These are phyloP conservation scores for Montipora cactus DNA, from an alignment of 64 coral and sea anemone species.

Conservation along the genomic window DNA sequence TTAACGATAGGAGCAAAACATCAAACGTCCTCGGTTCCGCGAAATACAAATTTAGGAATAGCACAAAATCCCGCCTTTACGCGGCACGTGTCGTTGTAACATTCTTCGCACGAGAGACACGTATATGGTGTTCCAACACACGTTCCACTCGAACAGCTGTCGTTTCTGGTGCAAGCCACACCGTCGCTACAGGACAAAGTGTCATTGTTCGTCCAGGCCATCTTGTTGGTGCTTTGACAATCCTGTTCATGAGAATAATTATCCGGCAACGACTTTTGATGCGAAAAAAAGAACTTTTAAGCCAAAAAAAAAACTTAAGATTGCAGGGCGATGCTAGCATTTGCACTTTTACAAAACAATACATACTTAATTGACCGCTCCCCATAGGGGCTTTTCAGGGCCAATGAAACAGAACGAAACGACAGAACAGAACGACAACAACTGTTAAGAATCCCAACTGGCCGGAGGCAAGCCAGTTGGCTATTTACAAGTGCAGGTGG, in stretches of 20 bases:
- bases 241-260: not conserved
- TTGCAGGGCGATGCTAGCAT: too few relatives aligned
- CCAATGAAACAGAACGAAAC: too few relatives aligned
- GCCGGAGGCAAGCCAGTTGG: too few relatives aligned
- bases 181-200: conserved; percentile 56
- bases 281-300: not conserved
- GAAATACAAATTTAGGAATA: conserved; percentile 11
- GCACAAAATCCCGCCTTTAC: conserved; percentile 74
- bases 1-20: too few relatives aligned
- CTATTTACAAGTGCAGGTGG: too few relatives aligned
- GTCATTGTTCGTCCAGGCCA: conserved; percentile 73
- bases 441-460: too few relatives aligned
- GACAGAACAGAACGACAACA: too few relatives aligned
- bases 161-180: conserved; percentile 63
- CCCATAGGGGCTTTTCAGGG: too few relatives aligned
- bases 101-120: conserved; percentile 69
- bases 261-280: not conserved
- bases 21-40: too few relatives aligned
- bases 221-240: conserved; percentile 52
- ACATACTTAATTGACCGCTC: too few relatives aligned
- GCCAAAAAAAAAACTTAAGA: too few relatives aligned
- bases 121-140: conserved; percentile 75
- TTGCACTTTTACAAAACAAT: too few relatives aligned
- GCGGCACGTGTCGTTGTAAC: conserved; percentile 60
- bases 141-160: conserved; percentile 41